Evolutionary conservation across 2,113 vertebrate species (phyloP).

Genomic region (Cyanoderma ruficeps): DNA sequence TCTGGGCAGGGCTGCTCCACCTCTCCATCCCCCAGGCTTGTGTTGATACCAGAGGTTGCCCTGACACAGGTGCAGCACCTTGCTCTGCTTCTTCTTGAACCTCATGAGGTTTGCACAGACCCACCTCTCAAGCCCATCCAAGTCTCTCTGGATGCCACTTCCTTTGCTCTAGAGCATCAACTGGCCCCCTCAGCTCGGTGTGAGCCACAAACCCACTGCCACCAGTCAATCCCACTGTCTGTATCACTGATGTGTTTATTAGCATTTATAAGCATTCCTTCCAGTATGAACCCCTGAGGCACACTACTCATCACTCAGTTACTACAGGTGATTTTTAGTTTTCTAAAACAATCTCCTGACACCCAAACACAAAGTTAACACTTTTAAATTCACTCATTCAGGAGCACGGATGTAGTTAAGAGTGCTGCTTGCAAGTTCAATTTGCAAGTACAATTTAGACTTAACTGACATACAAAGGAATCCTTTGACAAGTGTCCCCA

Average conservation of each 20-base stretch:
- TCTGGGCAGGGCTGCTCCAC: not conserved
- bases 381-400: not conserved
- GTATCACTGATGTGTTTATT: not conserved
- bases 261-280: not conserved
- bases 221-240: not conserved
- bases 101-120: not conserved
- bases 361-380: not conserved
- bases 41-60: accelerated
- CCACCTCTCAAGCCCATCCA: not conserved
- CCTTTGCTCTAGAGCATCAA: accelerated
- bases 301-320: not conserved
- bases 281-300: not conserved
- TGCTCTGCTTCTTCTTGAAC: not conserved
- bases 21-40: not conserved
- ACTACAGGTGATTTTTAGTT: not conserved
- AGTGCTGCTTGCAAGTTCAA: not conserved
- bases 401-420: not conserved
- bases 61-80: not conserved
- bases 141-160: not conserved
- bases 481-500: not conserved
- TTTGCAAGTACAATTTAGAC: not conserved
- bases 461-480: not conserved
- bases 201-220: accelerated
- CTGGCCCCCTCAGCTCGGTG: not conserved
- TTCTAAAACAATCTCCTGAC: not conserved